Evolutionary conservation across 2,113 vertebrate species (phyloP), one percentile per base, ranked within the genome.

Genomic region (Entelurus aequoreus): DNA sequence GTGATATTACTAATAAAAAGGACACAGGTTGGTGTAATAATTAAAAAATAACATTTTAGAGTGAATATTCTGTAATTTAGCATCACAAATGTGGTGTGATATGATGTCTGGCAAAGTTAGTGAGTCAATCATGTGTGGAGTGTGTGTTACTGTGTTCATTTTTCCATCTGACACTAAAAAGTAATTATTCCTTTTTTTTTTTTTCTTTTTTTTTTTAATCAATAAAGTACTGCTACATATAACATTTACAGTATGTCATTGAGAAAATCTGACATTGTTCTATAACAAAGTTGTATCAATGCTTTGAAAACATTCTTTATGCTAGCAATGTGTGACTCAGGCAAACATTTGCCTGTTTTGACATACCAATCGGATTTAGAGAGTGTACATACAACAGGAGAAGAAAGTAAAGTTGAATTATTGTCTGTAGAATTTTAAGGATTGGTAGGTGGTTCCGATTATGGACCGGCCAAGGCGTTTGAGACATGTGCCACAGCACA

Each of bases 141-240:
- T 55, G 54, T 40, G 15, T 55, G 54, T 37, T 36, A 15, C 54
- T 38, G 54, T 54, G 53, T 55, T 55, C 36, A 38, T n/a, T 36
- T 38, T 3, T 55, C 9, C 1, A 38, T 15, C 38, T n/a, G 36
- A 28, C 28, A 28, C 28, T 28, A 21, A 19, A 50, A 19, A 50
- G 19, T 51, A 19, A 14, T 5, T 13, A 48, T 6, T 52, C 8
- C 13, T 36, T 54, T 6, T 6, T 54, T 37, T 37, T 15, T 4
- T 10, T 9, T 8, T 37, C n/a, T 15, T 4, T 10, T 21, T 8
- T 8, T 37, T 37, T 8, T 15, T 37, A 37, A 37, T 37, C 10
- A 35, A 35, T 5, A 35, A 54, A 36, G 35, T 7, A 48, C 15
- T 14, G 16, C 36, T 54, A 54, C 36, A 54, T 37, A 7, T 6